Conservation (phyloP, 2,113 vertebrate species). For the Barbus barbus region DNA sequence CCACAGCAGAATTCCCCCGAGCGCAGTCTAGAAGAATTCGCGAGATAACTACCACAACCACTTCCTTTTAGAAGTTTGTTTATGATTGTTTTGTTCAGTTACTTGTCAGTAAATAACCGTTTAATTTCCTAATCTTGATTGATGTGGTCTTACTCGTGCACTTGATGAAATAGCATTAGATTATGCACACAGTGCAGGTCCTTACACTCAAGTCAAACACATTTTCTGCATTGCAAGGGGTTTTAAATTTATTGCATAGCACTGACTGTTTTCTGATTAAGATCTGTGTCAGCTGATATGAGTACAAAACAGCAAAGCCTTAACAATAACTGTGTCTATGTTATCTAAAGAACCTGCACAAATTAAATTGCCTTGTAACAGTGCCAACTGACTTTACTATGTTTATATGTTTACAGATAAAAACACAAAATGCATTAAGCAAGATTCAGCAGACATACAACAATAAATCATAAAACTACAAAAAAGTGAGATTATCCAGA, state of each 20-base stretch:
- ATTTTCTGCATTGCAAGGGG: conserved; percentile 25
- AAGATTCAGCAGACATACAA: background rate
- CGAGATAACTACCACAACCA: background rate
- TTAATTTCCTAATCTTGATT: background rate
- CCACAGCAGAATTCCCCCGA: background rate
- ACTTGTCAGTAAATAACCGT: background rate
- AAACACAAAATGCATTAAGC: conserved; percentile 16
- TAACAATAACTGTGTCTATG: background rate
- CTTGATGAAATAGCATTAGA: too few species aligned
- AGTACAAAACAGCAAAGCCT: conserved; percentile 23
- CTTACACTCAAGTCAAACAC: conserved; percentile 6
- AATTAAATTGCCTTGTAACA: background rate
- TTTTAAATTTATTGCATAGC: conserved; percentile 35
- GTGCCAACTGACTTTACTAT: background rate
- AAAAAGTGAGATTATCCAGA: background rate
- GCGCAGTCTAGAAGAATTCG: background rate
- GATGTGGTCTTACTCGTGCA: background rate
- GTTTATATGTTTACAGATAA: background rate
- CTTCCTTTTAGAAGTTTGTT: background rate
- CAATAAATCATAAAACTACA: conserved; percentile 6
- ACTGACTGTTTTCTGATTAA: conserved; percentile 22
- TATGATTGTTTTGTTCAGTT: background rate
- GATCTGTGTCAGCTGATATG: conserved; percentile 12
- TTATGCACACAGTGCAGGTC: background rate
- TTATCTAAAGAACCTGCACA: background rate